These are phyloP conservation scores for Agrochola macilenta DNA, from an alignment of 2,888 invertebrate species.

Conservation along the genomic window DNA sequence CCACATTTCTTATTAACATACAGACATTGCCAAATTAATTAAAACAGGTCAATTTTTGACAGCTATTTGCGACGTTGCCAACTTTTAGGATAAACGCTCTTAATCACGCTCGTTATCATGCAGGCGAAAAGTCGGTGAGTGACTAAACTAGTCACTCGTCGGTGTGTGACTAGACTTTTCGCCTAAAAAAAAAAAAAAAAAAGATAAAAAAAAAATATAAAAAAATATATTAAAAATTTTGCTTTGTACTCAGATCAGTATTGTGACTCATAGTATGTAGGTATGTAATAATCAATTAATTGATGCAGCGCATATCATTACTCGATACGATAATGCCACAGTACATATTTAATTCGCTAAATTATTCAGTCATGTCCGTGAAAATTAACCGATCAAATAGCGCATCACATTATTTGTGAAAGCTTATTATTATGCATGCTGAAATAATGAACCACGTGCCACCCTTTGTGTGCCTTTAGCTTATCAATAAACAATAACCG, in stretches of 20 bases:
- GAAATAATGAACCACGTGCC: conserved; percentile 58
- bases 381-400: conserved; percentile 71
- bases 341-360: conserved; percentile 66
- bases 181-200: no score
- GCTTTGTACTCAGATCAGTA: background rate
- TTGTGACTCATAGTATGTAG: background rate
- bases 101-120: no score
- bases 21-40: no score
- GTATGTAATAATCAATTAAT: conserved; percentile 48
- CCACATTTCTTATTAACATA: no score
- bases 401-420: conserved; percentile 70
- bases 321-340: conserved; percentile 57
- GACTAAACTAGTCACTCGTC: background rate
- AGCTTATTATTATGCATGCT: conserved; percentile 66
- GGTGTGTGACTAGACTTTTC: no score
- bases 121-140: no score
- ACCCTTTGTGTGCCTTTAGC: conserved; percentile 44
- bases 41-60: no score
- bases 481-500: conserved; percentile 35
- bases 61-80: no score
- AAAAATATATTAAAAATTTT: background rate
- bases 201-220: no score
- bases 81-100: no score
- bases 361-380: conserved; percentile 70
- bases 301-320: conserved; percentile 54